phyloP scores from a whole-genome alignment of 2,888 invertebrate species.

The Baccha elongata region DNA sequence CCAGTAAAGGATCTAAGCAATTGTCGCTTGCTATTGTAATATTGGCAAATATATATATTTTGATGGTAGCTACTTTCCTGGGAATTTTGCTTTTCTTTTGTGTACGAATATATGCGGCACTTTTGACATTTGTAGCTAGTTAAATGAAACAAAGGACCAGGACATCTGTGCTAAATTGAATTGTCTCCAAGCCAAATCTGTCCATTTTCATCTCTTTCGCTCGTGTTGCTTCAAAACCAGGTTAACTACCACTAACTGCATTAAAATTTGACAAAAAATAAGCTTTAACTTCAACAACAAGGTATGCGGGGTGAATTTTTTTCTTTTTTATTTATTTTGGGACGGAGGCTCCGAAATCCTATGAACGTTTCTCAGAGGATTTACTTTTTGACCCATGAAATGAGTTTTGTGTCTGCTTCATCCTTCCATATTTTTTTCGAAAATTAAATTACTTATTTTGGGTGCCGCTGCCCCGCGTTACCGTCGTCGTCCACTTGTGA shows the following conservation, averaged over 20 bases:
- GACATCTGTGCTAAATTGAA: conserved; percentile 73
- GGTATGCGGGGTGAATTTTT: not conserved
- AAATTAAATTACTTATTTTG: conserved; percentile 70
- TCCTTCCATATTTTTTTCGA: conserved; percentile 24
- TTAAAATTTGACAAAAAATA: conserved; percentile 61
- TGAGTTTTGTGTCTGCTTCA: conserved; percentile 79
- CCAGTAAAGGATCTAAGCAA: conserved; percentile 40
- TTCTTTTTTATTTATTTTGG: no score
- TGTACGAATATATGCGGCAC: conserved; percentile 4
- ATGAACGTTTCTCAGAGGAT: conserved; percentile 77
- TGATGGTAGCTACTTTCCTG: conserved; percentile 25
- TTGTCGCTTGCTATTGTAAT: conserved; percentile 35
- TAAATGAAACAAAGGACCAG: conserved; percentile 72
- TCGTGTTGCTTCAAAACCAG: conserved; percentile 46
- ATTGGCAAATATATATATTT: conserved; percentile 8
- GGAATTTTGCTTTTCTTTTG: conserved; percentile 22
- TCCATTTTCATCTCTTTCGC: conserved; percentile 56
- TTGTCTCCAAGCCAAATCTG: conserved; percentile 69
- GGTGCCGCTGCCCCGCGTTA: conserved; percentile 9
- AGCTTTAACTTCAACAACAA: conserved; percentile 19
- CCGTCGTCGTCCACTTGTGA: conserved; percentile 9
- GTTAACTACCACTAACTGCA: conserved; percentile 73
- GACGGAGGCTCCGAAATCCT: conserved; percentile 31
- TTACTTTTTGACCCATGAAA: conserved; percentile 82
- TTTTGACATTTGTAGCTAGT: conserved; percentile 53